phyloP scores from a whole-genome alignment of 2,113 vertebrate genomes.

The Tychaedon coryphoeus region DNA sequence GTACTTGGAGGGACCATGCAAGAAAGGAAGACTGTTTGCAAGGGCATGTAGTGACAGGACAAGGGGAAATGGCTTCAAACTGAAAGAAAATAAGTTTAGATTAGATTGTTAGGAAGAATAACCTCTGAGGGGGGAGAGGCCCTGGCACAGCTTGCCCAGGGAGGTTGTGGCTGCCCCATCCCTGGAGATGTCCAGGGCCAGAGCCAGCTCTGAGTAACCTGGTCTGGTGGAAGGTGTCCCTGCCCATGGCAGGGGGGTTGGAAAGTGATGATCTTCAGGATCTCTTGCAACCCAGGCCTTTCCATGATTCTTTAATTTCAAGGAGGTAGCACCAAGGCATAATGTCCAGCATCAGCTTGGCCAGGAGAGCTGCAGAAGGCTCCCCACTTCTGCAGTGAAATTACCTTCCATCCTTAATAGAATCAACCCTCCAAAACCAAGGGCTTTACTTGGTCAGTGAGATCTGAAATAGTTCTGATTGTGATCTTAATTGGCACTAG shows the following conservation, averaged over 20 bases:
- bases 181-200: neutral
- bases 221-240: neutral
- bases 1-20: neutral
- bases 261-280: neutral
- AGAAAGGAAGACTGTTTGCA: neutral
- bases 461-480: neutral
- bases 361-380: neutral
- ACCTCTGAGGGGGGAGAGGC: neutral
- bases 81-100: neutral
- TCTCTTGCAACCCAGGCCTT: neutral
- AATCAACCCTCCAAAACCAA: neutral
- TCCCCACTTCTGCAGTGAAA: neutral
- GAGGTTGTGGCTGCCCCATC: neutral
- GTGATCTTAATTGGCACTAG: slow-evolving; percentile 46
- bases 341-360: neutral
- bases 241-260: neutral
- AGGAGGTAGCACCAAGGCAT: neutral
- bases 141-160: neutral
- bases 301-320: neutral
- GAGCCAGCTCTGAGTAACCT: neutral
- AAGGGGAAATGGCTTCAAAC: neutral
- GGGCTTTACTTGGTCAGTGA: neutral
- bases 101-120: neutral
- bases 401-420: neutral
- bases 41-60: neutral